Conservation (phyloP, 2,888 invertebrate genomes). For the Hirtodrosophila alboralis region DNA sequence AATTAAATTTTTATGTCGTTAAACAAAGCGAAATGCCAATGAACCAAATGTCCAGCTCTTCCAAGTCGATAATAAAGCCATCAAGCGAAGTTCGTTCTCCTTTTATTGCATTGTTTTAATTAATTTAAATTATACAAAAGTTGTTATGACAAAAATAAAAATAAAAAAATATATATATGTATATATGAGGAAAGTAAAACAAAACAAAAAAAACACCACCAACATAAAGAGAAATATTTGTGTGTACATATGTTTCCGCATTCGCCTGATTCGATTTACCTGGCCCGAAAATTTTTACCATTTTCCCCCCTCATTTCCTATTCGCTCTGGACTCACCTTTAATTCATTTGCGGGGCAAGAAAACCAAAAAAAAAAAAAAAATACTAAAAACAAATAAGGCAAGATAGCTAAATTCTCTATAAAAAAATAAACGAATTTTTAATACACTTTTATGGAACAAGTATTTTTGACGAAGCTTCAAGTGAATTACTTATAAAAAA, state of each 20-base stretch:
- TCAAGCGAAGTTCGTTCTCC: slow-evolving; percentile 59
- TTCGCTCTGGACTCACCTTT: slow-evolving; percentile 34
- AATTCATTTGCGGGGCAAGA: slow-evolving; percentile 22
- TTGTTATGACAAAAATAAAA: slow-evolving; percentile 5
- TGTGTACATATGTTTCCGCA: slow-evolving; percentile 29
- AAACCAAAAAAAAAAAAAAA: slow-evolving; percentile 4
- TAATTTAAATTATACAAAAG: slow-evolving; percentile 69
- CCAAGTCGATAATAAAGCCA: slow-evolving; percentile 71
- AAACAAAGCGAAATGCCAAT: slow-evolving; percentile 68
- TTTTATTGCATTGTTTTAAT: slow-evolving; percentile 73
- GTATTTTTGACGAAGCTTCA: no score
- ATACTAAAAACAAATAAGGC: neutral
- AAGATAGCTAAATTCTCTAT: neutral
- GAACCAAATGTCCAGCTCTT: slow-evolving; percentile 47
- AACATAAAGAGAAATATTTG: slow-evolving; percentile 11
- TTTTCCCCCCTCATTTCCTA: slow-evolving; percentile 32
- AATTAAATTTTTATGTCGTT: slow-evolving; percentile 71
- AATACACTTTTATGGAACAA: neutral
- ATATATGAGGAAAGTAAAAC: no score
- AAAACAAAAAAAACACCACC: slow-evolving; percentile 37
- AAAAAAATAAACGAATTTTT: neutral
- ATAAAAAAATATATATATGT: slow-evolving; percentile 31
- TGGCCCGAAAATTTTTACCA: slow-evolving; percentile 27
- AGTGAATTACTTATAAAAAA: no score
- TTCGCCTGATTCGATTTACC: slow-evolving; percentile 39